Base-by-base conservation (phyloP, 2,797 vertebrate genomes). In the Hephaestus fuliginosus region DNA sequence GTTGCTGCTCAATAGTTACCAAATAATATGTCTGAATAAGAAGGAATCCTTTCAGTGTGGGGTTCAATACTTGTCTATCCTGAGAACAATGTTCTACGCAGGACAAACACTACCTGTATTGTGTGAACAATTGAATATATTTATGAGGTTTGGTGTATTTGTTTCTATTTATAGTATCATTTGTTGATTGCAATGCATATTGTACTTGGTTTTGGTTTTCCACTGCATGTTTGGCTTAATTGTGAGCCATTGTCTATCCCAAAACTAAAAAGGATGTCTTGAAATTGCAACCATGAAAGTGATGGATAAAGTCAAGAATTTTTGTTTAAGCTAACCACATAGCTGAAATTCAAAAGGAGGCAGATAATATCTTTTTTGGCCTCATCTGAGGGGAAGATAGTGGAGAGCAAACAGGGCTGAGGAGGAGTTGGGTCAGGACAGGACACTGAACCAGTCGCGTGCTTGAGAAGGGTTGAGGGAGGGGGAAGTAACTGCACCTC, bases 391-490 rank as follows among this genome's bases (percentile, higher is more conserved):
- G 7, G 15, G 15, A 72, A 73, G 65, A 49, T 5, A 30, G 44
- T 18, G 25, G n/a, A 61, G 15, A 62, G 49, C 41, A 51, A 48
- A 74, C 66, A 22, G 48, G 56, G 76, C 64, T 57, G 52, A 41
- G 55, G 76, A 73, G 52, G 78, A 85, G 74, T 43, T 53, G 70
- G 85, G 71, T 76, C 68, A 71, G 79, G 69, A 56, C 60, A 25
- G 56, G 69, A 80, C 80, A 69, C 67, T 41, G 30, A 68, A 68
- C 61, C 51, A 58, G 81, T 87, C 83, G 74, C 28, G 51, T 87
- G 83, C 33, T 68, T 5, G 58, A 56, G 53, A 43, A 18, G 67
- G 72, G 46, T 33, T 5, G 43, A 74, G 71, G 74, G 71, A 49
- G 66, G 33, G 60, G 33, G 25, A 53, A 33, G 66, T 61, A 83